Percentiles rank a stretch among this genome's conserved stretches.
phyloP scores from a whole-genome alignment of 2,797 vertebrate genomes.

The Urophycis tenuis region DNA sequence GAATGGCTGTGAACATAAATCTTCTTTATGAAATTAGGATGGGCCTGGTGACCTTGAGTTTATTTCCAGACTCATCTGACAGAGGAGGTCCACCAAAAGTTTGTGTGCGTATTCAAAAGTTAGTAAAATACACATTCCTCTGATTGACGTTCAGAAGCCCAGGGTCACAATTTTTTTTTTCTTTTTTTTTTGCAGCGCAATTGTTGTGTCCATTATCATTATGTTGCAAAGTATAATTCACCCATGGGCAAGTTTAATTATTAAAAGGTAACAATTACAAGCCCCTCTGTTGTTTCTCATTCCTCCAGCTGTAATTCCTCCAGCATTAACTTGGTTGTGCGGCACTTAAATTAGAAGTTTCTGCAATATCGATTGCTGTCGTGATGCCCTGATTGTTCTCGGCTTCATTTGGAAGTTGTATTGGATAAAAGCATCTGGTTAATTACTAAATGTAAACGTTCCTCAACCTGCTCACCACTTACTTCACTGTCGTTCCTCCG shows the following conservation, averaged over 20 bases:
- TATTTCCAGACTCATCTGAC: neutral
- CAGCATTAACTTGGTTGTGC: neutral
- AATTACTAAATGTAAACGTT: slow-evolving; percentile 14
- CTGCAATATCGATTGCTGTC: neutral
- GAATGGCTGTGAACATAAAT: neutral
- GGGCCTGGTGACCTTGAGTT: neutral
- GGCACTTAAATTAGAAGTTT: neutral
- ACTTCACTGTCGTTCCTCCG: neutral
- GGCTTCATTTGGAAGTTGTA: neutral
- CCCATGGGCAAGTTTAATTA: neutral
- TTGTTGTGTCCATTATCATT: neutral
- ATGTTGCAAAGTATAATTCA: slow-evolving; percentile 1
- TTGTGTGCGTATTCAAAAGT: neutral
- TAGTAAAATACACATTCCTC: neutral
- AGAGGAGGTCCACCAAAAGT: neutral
- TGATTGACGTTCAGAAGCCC: neutral
- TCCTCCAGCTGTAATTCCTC: neutral
- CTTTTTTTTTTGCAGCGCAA: neutral
- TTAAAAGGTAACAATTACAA: neutral
- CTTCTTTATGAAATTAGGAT: neutral
- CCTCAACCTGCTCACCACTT: slow-evolving; percentile 1
- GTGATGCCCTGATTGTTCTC: neutral
- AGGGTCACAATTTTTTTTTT: neutral
- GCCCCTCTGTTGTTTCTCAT: neutral
- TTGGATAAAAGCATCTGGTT: slow-evolving; percentile 2